These are phyloP conservation scores for Eupristina koningsbergeri DNA, from an alignment of 1,140 invertebrate species.

Conservation along the genomic window DNA sequence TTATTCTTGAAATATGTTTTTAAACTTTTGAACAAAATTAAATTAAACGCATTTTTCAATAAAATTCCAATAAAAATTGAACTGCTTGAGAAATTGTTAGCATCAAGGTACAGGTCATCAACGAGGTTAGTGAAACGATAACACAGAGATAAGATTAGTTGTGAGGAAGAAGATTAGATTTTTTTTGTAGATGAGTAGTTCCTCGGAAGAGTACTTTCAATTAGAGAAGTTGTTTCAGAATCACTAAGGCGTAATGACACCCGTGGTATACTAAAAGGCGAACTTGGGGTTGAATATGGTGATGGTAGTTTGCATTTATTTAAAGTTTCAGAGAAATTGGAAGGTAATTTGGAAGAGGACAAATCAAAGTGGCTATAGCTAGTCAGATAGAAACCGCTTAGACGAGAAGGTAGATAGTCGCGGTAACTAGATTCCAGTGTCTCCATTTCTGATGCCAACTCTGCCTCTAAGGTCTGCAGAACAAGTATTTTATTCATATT, in stretches of 20 bases:
- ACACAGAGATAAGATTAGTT: constrained; percentile 57
- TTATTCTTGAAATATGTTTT: no score
- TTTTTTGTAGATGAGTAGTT: constrained; percentile 55
- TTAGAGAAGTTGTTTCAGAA: constrained; percentile 63
- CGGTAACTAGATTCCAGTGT: constrained; percentile 69
- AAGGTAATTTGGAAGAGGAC: constrained; percentile 49
- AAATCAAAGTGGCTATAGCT: constrained; percentile 59
- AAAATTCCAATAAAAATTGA: background rate
- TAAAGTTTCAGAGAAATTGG: constrained; percentile 7
- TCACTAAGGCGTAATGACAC: constrained; percentile 63
- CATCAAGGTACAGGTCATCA: constrained; percentile 27
- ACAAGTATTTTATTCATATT: constrained; percentile 41
- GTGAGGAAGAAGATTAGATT: constrained; percentile 59
- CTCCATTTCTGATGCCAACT: constrained; percentile 68
- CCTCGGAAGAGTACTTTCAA: constrained; percentile 63
- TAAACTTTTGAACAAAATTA: no score
- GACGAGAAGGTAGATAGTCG: constrained; percentile 66
- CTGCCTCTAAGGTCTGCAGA: constrained; percentile 71
- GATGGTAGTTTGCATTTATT: background rate
- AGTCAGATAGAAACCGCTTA: constrained; percentile 65
- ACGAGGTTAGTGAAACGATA: constrained; percentile 36
- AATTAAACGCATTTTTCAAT: background rate
- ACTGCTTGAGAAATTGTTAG: background rate
- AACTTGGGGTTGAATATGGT: constrained; percentile 61
- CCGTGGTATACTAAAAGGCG: constrained; percentile 68